Conservation (phyloP, 1,140 invertebrate species). For the Drosophila tristis region DNA sequence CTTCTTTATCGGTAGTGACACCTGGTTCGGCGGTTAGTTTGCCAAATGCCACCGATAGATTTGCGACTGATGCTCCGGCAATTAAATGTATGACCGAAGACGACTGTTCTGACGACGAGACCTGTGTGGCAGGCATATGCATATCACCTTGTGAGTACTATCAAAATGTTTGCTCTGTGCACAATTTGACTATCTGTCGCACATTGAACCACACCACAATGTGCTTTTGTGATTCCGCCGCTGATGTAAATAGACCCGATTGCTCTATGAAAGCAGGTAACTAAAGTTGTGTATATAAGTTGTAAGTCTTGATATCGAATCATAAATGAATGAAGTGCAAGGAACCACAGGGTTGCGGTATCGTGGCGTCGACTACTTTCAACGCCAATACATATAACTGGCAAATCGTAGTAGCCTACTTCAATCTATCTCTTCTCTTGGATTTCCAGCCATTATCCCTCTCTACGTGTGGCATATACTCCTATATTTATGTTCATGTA, state of each 20-base stretch:
- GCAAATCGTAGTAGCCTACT: constrained; percentile 71
- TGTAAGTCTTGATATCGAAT: constrained; percentile 58
- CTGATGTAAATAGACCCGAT: constrained; percentile 80
- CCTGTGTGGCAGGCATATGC: constrained; percentile 86
- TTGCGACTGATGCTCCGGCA: not conserved
- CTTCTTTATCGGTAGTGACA: constrained; percentile 6
- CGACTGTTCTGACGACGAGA: constrained; percentile 85
- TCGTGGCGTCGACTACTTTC: constrained; percentile 67
- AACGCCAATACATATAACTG: constrained; percentile 69
- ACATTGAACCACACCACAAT: constrained; percentile 85
- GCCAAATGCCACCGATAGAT: constrained; percentile 30
- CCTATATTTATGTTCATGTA: constrained; percentile 11
- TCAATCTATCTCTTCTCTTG: constrained; percentile 46
- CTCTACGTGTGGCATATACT: constrained; percentile 54
- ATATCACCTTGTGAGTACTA: constrained; percentile 86
- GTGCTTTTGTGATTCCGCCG: constrained; percentile 85
- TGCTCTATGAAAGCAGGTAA: constrained; percentile 87
- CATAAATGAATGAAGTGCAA: constrained; percentile 71
- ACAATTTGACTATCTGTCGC: constrained; percentile 80
- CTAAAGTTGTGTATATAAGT: constrained; percentile 71
- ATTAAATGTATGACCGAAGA: constrained; percentile 59
- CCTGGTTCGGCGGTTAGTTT: constrained; percentile 16
- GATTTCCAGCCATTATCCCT: constrained; percentile 36
- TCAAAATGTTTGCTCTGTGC: constrained; percentile 69
- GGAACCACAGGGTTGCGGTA: constrained; percentile 76